Base-by-base conservation (phyloP, 1,140 invertebrate genomes). In the Macrocentrus cingulum region DNA sequence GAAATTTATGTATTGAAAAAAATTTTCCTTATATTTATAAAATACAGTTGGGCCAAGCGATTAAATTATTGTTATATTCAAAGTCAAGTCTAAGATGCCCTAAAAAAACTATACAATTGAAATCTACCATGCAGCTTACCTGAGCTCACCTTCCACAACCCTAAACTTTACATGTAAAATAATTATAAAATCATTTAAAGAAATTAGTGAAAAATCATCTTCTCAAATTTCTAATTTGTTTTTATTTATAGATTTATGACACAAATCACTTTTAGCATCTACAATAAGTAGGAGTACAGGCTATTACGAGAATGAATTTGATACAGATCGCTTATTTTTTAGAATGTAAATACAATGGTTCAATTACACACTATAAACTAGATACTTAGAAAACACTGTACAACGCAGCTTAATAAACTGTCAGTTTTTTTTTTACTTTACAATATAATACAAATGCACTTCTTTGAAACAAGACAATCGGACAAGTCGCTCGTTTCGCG, bases 371-470 rank as follows among this genome's bases (percentile, higher is more conserved):
- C 71, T 80, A 78, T 80, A 71, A 79, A 77, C 77, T 80, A 80
- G 72, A 80, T 79, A 80, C 75, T 80, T 79, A 80, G 66, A 80
- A 80, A 80, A 80, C 76, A 80, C 77, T 80, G 77, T 80, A 80
- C 77, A 80, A 75, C 71, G 75, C 75, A 76, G 75, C 68, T n/a
- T n/a, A n/a, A 71, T 64, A 50, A 80, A 77, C 72, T 75, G 69
- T 76, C 71, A 73, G n/a, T n/a, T n/a, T n/a, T n/a, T n/a, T n/a
- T 68, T 74, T 79, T 42, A 78, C 76, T 80, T 79, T 80, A 80
- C 77, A 79, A 72, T 80, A 80, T 80, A 68, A 71, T 80, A 80
- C 77, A 80, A 50, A 39, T 74, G 68, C 70, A 68, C 66, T 68
- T 66, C 63, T 69, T n/a, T 66, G 62, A 71, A 67, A 69, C 68